Evolutionary conservation across 1,140 invertebrate species (phyloP).

Genomic region (Plectrocnemia conspersa): DNA sequence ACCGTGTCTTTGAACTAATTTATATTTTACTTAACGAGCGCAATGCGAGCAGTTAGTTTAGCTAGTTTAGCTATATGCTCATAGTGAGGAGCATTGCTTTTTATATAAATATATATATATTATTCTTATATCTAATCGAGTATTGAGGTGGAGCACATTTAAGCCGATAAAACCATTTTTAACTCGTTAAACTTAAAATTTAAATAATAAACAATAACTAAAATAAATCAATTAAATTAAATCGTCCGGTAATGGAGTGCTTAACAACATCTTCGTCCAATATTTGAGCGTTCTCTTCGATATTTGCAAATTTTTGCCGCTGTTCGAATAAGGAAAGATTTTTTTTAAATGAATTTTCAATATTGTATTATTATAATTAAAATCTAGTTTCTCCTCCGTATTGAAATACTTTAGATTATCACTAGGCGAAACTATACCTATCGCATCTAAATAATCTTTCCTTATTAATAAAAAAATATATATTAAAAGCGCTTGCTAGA

Average conservation of each 20-base stretch:
- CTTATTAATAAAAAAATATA: conserved; percentile 26
- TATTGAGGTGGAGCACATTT: no score
- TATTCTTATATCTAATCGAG: conserved; percentile 5
- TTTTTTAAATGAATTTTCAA: conserved; percentile 1
- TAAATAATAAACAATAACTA: conserved; percentile 8
- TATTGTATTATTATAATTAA: conserved; percentile 6
- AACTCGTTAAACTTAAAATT: background rate
- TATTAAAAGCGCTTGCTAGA: conserved; percentile 31
- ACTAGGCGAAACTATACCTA: conserved; percentile 23
- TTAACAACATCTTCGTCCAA: conserved; percentile 5
- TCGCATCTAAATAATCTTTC: conserved; percentile 21
- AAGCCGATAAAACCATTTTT: no score
- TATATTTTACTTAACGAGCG: conserved; percentile 4
- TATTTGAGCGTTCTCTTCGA: background rate
- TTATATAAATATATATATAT: conserved; percentile 6
- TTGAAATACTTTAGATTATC: conserved; percentile 29
- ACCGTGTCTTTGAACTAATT: conserved; percentile 2
- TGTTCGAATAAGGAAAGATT: background rate
- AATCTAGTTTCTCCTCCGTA: conserved; percentile 27
- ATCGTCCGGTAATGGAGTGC: conserved; percentile 6
- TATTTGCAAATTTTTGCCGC: conserved; percentile 11
- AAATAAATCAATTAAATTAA: conserved; percentile 9
- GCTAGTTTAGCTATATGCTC: conserved; percentile 25
- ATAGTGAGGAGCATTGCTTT: conserved; percentile 17
- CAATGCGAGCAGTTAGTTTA: conserved; percentile 26